Evolutionary conservation across 37 sponge, comb jelly and placozoan genomes (phyloP), one percentile per base, ranked within the genome.

Genomic region (Halichondria panicea): DNA sequence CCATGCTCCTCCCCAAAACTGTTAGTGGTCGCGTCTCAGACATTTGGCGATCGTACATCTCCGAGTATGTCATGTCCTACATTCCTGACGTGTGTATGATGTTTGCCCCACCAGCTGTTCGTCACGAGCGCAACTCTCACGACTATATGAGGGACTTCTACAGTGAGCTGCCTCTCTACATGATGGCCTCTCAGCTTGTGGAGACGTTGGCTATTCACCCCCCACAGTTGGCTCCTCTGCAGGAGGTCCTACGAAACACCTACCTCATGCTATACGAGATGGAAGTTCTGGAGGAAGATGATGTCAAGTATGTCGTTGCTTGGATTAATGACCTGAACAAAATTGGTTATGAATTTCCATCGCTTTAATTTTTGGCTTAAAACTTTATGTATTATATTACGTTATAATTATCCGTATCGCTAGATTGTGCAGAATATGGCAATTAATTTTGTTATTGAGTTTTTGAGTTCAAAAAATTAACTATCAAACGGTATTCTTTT

Each of bases 21-120:
- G 57, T 80, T 18, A 52, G 67, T 45, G 69, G 75, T 22, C 81
- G 81, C 0, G 82, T 87, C 18, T 68, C 82, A 15, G 88, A 87
- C 59, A 81, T 87, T 11, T 87, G 88, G 88, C 76, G 88, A 18
- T 76, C 82, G 70, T 81, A 71, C 69, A 64, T 64, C n/a, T n/a
- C n/a, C n/a, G n/a, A n/a, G n/a, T n/a, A n/a, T n/a, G n/a, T n/a
- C n/a, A n/a, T n/a, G n/a, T n/a, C n/a, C n/a, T n/a, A n/a, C n/a
- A n/a, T n/a, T n/a, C n/a, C n/a, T n/a, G n/a, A n/a, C n/a, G n/a
- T n/a, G n/a, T n/a, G n/a, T 82, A 82, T 68, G 31, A 70, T 86
- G 30, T 34, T 68, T 32, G 48, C 75, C 24, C 62, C 70, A 22
- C 79, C 88, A 43, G 36, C 70, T 1, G 77, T 87, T 1, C 63